These are phyloP conservation scores for Syrista parreyssii DNA, from an alignment of 2,888 invertebrate genomes.

Conservation along the genomic window DNA sequence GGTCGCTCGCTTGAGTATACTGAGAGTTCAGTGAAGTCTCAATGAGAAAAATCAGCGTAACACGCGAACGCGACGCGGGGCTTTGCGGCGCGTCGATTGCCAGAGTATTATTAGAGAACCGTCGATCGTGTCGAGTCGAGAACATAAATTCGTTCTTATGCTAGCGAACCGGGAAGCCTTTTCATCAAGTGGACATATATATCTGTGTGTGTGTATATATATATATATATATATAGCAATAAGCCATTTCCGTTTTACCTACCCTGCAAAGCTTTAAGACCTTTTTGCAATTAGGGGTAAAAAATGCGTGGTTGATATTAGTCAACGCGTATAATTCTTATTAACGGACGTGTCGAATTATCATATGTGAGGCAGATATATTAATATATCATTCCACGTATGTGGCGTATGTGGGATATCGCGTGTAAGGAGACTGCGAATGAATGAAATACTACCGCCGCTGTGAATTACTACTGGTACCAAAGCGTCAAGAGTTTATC, in stretches of 20 bases:
- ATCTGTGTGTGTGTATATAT: neutral
- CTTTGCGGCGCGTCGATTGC: neutral
- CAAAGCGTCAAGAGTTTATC: neutral
- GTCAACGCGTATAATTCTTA: neutral
- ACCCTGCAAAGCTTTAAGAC: neutral
- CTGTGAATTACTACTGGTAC: neutral
- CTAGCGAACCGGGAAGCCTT: neutral
- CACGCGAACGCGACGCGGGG: neutral
- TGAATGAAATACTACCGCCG: neutral
- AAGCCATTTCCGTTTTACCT: neutral
- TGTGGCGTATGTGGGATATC: neutral
- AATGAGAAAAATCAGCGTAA: neutral
- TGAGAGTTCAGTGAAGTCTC: neutral
- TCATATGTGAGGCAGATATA: neutral
- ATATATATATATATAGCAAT: neutral
- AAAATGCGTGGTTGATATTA: neutral
- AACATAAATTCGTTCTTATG: neutral
- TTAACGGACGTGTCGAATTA: neutral
- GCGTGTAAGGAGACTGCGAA: neutral
- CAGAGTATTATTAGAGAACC: neutral
- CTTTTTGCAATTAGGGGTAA: neutral
- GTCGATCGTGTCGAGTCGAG: neutral
- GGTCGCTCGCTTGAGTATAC: neutral
- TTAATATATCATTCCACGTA: neutral
- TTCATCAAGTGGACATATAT: neutral